Conservation (phyloP, 2,113 vertebrate genomes). For the Campylomormyrus numenius region DNA sequence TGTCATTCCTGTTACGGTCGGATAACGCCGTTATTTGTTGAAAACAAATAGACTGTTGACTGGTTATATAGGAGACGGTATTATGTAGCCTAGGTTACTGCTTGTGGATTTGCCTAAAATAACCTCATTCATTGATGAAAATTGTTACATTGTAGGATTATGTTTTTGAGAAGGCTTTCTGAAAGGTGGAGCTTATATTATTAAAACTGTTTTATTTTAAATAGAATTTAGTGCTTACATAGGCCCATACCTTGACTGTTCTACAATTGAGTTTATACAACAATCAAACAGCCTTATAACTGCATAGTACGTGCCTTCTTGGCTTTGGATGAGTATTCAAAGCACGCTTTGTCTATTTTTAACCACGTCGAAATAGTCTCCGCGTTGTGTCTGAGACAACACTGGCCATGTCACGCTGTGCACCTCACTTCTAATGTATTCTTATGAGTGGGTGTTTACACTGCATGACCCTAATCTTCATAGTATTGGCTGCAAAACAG, state of each 20-base stretch:
- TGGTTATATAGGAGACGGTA: background rate
- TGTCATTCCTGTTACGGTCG: background rate
- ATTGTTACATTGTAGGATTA: slow-evolving; percentile 1
- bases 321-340: background rate
- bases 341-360: background rate
- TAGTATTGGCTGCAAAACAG: background rate
- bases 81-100: background rate
- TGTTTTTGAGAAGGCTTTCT: background rate
- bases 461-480: slow-evolving; percentile 14
- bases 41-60: background rate
- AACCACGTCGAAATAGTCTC: background rate
- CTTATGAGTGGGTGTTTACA: background rate
- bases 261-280: background rate
- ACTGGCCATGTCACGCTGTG: background rate
- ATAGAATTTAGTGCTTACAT: background rate
- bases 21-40: background rate
- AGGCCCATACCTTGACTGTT: background rate
- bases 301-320: background rate
- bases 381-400: background rate
- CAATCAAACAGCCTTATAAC: background rate
- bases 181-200: background rate
- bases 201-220: background rate
- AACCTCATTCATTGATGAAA: background rate
- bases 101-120: background rate
- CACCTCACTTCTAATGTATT: background rate